Conservation (phyloP, 2,888 invertebrate species). For the Dryobota labecula region DNA sequence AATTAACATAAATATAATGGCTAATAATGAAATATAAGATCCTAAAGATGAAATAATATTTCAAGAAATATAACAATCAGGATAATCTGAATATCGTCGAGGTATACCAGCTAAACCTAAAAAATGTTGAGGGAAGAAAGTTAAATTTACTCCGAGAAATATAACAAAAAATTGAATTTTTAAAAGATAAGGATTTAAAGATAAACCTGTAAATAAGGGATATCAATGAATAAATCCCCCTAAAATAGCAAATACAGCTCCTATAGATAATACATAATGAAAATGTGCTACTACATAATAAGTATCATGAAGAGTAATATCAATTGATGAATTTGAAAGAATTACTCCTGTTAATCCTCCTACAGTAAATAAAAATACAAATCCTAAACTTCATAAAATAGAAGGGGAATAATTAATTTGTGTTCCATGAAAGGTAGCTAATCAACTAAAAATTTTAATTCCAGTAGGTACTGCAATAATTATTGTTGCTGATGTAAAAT, state of each 20-base stretch:
- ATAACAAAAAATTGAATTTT: constrained; percentile 93
- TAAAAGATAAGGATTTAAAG: constrained; percentile 90
- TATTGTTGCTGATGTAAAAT: constrained; percentile 96
- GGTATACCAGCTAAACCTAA: constrained; percentile 90
- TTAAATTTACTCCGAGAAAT: constrained; percentile 95
- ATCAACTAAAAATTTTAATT: constrained; percentile 95
- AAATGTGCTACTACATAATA: constrained; percentile 96
- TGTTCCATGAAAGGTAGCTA: constrained; percentile 92
- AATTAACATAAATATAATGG: constrained; percentile 91
- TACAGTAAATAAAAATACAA: constrained; percentile 94
- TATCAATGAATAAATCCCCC: constrained; percentile 93
- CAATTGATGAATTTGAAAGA: constrained; percentile 94
- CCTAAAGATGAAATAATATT: constrained; percentile 93
- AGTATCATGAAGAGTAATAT: constrained; percentile 95
- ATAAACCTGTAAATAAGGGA: constrained; percentile 92
- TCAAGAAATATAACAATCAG: constrained; percentile 92
- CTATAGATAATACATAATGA: constrained; percentile 95
- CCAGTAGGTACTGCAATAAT: constrained; percentile 96
- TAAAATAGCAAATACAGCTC: constrained; percentile 95
- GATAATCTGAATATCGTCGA: constrained; percentile 94
- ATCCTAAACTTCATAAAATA: constrained; percentile 93
- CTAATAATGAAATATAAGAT: constrained; percentile 91
- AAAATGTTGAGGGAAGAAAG: constrained; percentile 96
- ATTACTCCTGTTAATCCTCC: constrained; percentile 93
- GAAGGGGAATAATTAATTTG: constrained; percentile 91